Evolutionary conservation across 1,140 invertebrate species (phyloP), one percentile per base, ranked within the genome.

Genomic region (Archegozetes longisetosus): DNA sequence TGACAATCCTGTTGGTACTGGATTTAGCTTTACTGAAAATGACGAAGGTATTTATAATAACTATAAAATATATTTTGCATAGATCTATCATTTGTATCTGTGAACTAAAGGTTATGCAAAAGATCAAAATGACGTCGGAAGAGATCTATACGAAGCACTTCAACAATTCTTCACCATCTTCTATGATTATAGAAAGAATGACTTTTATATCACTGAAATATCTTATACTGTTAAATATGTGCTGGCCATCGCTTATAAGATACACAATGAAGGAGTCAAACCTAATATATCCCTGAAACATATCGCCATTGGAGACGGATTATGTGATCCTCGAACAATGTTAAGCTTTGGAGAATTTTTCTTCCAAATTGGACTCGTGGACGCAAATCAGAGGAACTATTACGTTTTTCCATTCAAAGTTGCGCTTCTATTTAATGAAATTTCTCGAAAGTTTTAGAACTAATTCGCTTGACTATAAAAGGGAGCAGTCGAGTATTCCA

Each of bases 1-100:
- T 56, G 88, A 92, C 67, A 89, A 88, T 70, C 88, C 88, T 3
- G 86, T 88, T 40, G 85, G 85, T 2, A 84, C 85, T 20, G 72
- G 72, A n/a, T 66, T 61, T 40, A 61, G 58, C 26, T 65, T 64
- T 40, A 66, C 65, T 3, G 20, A 56, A 20, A n/a, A n/a, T n/a
- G n/a, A n/a, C n/a, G n/a, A 70, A 77, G 64, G 46, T 49, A 26
- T 3, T 12, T 24, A n/a, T n/a, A n/a, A 25, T 26, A 53, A 55
- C 22, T 23, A 25, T 6, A 28, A 9, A 9, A n/a, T n/a, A 22
- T 6, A 40, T 28, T n/a, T 55, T 32, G 53, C 6, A 17, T 9
- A 40, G 4, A 40, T 9, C 4, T 32, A n/a, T 40, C 9, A 40
- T 9, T 26, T 4, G 17, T 55, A 55, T 55, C 12, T 51, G 6